Percentiles rank a stretch among this genome's conserved stretches.
Evolutionary conservation across 2,797 vertebrate species (phyloP).

Genomic region (Propithecus perrieri): DNA sequence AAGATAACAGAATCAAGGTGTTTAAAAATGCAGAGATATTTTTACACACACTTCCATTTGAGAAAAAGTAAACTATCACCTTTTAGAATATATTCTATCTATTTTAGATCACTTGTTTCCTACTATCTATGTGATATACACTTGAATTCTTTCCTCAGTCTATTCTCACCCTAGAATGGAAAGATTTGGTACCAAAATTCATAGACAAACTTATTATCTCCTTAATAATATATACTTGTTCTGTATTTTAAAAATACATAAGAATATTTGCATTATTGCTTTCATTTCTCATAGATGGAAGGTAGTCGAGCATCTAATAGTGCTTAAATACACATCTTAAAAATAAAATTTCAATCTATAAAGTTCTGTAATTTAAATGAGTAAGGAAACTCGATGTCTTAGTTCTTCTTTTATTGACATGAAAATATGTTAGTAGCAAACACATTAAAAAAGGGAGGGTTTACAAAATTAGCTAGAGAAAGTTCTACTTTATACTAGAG

Average conservation of each 20-base stretch:
- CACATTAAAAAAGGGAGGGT: background rate
- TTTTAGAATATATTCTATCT: background rate
- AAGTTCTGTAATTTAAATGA: background rate
- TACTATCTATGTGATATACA: background rate
- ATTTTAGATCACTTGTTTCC: background rate
- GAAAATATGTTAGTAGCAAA: background rate
- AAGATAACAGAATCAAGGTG: background rate
- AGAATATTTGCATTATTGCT: background rate
- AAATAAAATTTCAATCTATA: conserved; percentile 39
- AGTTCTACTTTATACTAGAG: background rate
- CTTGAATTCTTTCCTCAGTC: background rate
- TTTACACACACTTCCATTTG: background rate
- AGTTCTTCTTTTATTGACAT: background rate
- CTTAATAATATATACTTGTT: background rate
- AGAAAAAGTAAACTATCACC: background rate
- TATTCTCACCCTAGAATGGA: background rate
- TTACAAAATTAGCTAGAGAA: background rate
- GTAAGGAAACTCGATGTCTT: background rate
- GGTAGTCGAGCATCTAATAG: background rate
- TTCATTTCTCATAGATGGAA: background rate
- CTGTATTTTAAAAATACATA: background rate
- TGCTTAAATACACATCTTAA: background rate
- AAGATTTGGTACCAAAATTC: background rate
- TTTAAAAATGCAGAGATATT: background rate
- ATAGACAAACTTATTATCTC: background rate